Conservation (phyloP, 2,797 vertebrate species). For the Hyperoplus immaculatus region DNA sequence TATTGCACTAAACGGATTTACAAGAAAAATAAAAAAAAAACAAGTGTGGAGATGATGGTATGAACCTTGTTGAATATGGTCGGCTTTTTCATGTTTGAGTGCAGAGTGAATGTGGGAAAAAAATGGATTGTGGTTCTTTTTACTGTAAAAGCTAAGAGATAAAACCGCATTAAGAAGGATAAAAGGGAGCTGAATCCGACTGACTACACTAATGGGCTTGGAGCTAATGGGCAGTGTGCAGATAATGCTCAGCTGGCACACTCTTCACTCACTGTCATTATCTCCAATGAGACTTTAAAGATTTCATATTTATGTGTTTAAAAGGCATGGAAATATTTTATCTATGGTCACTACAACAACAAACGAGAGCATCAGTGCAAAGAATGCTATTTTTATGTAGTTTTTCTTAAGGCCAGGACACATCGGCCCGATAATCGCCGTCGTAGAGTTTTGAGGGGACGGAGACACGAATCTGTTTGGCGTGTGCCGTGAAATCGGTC, state of each 20-base stretch:
- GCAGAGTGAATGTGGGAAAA: neutral
- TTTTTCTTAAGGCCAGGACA: no score
- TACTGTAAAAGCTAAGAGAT: neutral
- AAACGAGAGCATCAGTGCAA: no score
- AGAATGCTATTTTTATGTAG: no score
- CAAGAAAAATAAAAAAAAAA: neutral
- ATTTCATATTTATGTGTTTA: neutral
- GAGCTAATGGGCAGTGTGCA: constrained; percentile 1
- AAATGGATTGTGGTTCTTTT: neutral
- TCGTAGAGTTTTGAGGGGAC: no score
- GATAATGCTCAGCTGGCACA: neutral
- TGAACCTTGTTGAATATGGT: neutral
- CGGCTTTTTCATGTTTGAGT: neutral
- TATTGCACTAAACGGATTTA: neutral
- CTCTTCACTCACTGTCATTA: neutral
- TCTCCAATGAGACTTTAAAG: neutral
- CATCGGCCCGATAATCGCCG: no score
- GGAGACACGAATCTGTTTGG: no score
- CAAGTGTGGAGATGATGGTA: neutral
- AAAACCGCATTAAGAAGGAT: neutral
- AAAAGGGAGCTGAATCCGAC: neutral
- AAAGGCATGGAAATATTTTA: no score
- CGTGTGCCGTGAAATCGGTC: no score
- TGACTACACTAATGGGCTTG: neutral
- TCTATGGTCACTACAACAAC: no score